Percentiles rank a stretch among this genome's conserved stretches.
phyloP scores from a whole-genome alignment of 2,113 vertebrate genomes.

The Hippocampus mohnikei region DNA sequence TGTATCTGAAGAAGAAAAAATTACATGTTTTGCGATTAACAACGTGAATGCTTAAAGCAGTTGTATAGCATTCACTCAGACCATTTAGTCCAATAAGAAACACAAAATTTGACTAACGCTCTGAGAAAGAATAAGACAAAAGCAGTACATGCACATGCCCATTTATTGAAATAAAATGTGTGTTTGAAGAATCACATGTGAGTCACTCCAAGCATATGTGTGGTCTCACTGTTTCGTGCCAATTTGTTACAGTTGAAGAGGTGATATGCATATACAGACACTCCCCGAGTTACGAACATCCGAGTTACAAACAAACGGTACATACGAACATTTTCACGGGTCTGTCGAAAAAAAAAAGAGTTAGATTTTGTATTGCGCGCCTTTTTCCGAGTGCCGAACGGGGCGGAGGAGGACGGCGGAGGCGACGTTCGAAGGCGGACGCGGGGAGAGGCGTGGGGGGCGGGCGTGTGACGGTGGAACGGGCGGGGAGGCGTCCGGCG shows the following conservation, averaged over 20 bases:
- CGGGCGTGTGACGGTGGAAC: too few species aligned
- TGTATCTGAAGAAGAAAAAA: background rate
- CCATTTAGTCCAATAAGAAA: background rate
- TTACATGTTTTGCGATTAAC: background rate
- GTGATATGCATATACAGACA: too few species aligned
- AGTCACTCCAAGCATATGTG: background rate
- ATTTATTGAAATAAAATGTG: conserved; percentile 66
- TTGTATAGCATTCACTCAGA: background rate
- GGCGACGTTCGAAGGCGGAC: too few species aligned
- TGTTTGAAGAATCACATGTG: conserved; percentile 48
- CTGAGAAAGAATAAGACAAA: background rate
- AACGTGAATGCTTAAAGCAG: background rate
- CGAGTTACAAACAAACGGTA: too few species aligned
- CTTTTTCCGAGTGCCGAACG: too few species aligned
- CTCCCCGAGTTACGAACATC: too few species aligned
- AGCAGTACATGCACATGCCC: conserved; percentile 68
- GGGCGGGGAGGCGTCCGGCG: too few species aligned
- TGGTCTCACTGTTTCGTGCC: background rate
- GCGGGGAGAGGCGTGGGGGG: too few species aligned
- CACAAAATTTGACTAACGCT: background rate
- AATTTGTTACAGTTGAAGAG: background rate
- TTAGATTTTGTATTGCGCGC: too few species aligned
- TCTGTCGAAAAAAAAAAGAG: too few species aligned
- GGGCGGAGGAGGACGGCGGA: too few species aligned
- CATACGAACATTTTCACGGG: too few species aligned